These are phyloP conservation scores for Meiosimyza decipiens DNA, from an alignment of 2,888 invertebrate genomes.

Conservation along the genomic window DNA sequence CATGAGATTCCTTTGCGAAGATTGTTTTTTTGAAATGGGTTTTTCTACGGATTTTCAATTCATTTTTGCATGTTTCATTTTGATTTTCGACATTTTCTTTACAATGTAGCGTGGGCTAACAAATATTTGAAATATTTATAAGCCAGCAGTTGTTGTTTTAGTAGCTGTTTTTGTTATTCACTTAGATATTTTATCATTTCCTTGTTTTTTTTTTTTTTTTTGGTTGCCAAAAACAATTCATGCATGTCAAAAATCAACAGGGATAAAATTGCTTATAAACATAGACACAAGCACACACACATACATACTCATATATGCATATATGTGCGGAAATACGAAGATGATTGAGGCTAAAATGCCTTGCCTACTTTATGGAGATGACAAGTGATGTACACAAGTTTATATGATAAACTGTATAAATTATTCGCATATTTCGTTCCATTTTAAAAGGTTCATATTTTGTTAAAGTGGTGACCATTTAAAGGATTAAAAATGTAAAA, in stretches of 20 bases:
- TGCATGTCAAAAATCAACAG: not conserved
- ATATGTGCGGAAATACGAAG: conserved; percentile 9
- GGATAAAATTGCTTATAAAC: conserved; percentile 17
- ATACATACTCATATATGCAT: too few relatives aligned
- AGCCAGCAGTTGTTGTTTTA: conserved; percentile 14
- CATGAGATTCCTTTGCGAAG: not conserved
- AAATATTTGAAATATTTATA: conserved; percentile 20
- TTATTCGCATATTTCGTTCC: too few relatives aligned
- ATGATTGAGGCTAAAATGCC: conserved; percentile 12
- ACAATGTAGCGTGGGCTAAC: not conserved
- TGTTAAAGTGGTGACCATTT: too few relatives aligned
- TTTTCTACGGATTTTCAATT: conserved; percentile 3
- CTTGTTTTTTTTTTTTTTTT: conserved; percentile 46
- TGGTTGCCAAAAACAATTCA: conserved; percentile 49
- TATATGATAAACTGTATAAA: too few relatives aligned
- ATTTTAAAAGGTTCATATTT: too few relatives aligned
- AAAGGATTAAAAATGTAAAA: too few relatives aligned
- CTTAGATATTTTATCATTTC: not conserved
- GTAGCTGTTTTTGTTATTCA: conserved; percentile 20
- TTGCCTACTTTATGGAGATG: not conserved
- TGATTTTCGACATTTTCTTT: not conserved
- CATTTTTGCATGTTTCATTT: conserved; percentile 34
- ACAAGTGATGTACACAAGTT: conserved; percentile 16
- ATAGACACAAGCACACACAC: not conserved
- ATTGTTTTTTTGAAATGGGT: conserved; percentile 34